These are phyloP conservation scores for Netelia melanura DNA, from an alignment of 2,888 invertebrate genomes.

Conservation along the genomic window DNA sequence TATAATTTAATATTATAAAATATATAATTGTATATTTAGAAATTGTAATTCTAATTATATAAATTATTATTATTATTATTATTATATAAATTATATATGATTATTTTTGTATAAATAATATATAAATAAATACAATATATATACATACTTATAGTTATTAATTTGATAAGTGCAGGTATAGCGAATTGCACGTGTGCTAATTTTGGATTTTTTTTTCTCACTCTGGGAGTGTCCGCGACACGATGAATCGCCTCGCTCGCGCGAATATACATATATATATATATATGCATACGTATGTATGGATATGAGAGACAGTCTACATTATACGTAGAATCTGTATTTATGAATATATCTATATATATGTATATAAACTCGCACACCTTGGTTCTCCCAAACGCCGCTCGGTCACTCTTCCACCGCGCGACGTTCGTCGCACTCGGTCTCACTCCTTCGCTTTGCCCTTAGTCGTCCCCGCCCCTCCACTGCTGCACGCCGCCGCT, in stretches of 20 bases:
- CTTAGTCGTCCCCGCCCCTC: conserved; percentile 2
- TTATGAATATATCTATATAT: too few relatives aligned
- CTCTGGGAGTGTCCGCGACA: conserved; percentile 50
- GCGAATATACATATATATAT: background rate
- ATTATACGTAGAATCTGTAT: too few relatives aligned
- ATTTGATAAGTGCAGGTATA: conserved; percentile 38
- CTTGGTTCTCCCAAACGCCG: too few relatives aligned
- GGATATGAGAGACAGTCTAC: too few relatives aligned
- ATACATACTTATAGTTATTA: background rate
- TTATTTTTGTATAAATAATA: too few relatives aligned
- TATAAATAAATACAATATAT: background rate
- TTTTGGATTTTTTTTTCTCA: conserved; percentile 19
- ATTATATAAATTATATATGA: too few relatives aligned
- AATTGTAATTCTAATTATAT: too few relatives aligned
- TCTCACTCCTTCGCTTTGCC: background rate
- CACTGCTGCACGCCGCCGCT: conserved; percentile 30
- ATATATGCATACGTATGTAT: too few relatives aligned
- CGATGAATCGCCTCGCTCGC: conserved; percentile 35
- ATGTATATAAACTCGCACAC: background rate
- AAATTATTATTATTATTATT: too few relatives aligned
- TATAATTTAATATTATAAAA: too few relatives aligned
- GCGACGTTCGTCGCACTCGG: background rate
- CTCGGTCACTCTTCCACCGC: background rate
- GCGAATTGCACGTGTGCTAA: conserved; percentile 23
- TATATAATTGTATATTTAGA: too few relatives aligned